Evolutionary conservation across 2,113 vertebrate species (phyloP).

Genomic region (Emberiza fucata): DNA sequence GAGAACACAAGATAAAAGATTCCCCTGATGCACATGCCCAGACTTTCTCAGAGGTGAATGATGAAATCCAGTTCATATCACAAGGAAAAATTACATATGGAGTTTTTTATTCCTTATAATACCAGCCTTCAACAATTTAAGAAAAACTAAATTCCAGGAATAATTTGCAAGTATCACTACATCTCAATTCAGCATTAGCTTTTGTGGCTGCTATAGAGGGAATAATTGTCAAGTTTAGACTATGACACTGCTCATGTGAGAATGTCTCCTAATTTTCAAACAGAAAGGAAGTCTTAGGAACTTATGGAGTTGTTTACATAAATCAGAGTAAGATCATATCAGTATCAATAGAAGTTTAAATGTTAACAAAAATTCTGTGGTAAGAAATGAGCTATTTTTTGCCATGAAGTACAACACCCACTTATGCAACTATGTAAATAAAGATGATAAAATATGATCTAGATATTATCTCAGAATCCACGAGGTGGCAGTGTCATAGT

Average conservation of each 20-base stretch:
- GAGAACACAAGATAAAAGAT: neutral
- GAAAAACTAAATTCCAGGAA: neutral
- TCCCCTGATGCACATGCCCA: neutral
- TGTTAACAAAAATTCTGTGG: neutral
- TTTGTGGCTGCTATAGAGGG: neutral
- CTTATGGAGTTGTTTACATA: neutral
- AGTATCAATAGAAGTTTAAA: neutral
- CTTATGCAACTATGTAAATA: neutral
- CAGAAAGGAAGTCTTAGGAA: neutral
- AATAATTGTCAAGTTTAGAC: neutral
- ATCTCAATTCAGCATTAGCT: neutral
- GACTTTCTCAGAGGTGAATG: neutral
- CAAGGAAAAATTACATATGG: neutral
- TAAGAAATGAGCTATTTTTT: neutral
- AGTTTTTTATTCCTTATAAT: neutral
- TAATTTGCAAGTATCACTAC: neutral
- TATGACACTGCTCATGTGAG: neutral
- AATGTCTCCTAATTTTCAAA: neutral
- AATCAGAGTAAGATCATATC: neutral
- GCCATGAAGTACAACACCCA: neutral
- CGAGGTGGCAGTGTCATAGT: conserved; percentile 69
- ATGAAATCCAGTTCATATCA: neutral
- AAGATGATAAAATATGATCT: neutral
- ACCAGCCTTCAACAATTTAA: neutral
- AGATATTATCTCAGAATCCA: conserved; percentile 63